phyloP scores from a whole-genome alignment of 2,113 vertebrate genomes.

The Rhinoptilus africanus region DNA sequence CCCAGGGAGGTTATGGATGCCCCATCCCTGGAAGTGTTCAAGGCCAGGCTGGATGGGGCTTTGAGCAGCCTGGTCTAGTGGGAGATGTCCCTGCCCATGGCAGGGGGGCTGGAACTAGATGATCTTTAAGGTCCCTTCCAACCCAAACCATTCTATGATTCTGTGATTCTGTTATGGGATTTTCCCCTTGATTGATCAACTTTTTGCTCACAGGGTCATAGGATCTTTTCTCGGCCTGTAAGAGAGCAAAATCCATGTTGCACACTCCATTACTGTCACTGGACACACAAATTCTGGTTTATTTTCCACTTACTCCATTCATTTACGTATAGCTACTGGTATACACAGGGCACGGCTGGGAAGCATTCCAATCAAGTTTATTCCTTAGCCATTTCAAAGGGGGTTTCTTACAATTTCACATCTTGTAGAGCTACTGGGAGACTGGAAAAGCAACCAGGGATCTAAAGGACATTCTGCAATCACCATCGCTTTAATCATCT shows the following conservation, averaged over 20 bases:
- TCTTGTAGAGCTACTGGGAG: neutral
- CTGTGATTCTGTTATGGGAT: neutral
- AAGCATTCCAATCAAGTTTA: neutral
- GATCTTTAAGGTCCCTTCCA: too few relatives aligned
- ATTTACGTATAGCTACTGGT: neutral
- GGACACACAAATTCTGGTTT: neutral
- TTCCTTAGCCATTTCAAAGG: neutral
- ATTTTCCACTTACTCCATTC: neutral
- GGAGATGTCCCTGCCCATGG: too few relatives aligned
- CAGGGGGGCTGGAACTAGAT: too few relatives aligned
- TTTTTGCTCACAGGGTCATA: neutral
- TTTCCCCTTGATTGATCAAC: neutral
- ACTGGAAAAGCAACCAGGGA: neutral
- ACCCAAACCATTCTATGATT: too few relatives aligned
- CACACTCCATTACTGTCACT: neutral
- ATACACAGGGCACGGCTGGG: neutral
- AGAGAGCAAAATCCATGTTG: neutral
- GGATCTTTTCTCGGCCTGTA: neutral
- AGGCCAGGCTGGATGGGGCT: too few relatives aligned
- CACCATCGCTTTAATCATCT: neutral
- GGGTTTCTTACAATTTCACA: neutral
- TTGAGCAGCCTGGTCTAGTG: too few relatives aligned
- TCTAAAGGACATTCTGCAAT: neutral
- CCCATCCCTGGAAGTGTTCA: too few relatives aligned
- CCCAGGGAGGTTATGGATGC: too few relatives aligned